Evolutionary conservation across 2,888 invertebrate species (phyloP).

Genomic region (Neoascia interrupta): DNA sequence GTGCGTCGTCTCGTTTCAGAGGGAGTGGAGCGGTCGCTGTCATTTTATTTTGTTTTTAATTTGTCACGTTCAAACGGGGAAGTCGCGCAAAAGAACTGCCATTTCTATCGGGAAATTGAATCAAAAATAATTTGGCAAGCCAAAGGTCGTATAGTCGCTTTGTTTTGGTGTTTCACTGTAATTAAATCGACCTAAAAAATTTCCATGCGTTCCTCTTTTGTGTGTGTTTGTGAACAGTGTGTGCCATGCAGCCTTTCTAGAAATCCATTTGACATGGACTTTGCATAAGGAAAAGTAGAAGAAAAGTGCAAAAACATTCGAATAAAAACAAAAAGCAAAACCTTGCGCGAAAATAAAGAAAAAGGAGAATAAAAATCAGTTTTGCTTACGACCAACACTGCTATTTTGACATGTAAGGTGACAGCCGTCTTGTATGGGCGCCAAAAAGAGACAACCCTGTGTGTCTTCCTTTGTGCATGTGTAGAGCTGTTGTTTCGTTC

Average conservation of each 20-base stretch:
- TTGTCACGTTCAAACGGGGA: background rate
- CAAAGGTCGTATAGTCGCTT: too few species aligned
- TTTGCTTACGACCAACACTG: slow-evolving; percentile 10
- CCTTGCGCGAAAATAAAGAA: background rate
- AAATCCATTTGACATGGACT: slow-evolving; percentile 4
- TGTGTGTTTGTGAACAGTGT: background rate
- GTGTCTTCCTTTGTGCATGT: background rate
- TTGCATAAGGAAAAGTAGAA: background rate
- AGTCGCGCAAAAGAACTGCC: too few species aligned
- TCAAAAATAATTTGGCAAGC: too few species aligned
- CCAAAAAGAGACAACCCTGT: slow-evolving; percentile 18
- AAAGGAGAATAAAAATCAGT: slow-evolving; percentile 21
- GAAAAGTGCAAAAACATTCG: background rate
- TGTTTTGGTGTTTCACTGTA: background rate
- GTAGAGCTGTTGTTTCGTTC: slow-evolving; percentile 1
- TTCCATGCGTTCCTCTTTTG: too few species aligned
- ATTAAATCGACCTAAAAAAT: too few species aligned
- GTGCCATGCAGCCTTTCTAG: slow-evolving; percentile 9
- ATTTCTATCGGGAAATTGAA: too few species aligned
- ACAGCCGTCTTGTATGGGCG: slow-evolving; percentile 34
- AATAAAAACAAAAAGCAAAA: background rate
- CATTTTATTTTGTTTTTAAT: slow-evolving; percentile 31
- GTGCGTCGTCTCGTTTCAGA: slow-evolving; percentile 72
- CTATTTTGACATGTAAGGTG: slow-evolving; percentile 51
- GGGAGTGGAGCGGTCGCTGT: slow-evolving; percentile 70